These are phyloP conservation scores for Pachyramphus minor DNA, from an alignment of 2,113 vertebrate genomes.

Conservation along the genomic window DNA sequence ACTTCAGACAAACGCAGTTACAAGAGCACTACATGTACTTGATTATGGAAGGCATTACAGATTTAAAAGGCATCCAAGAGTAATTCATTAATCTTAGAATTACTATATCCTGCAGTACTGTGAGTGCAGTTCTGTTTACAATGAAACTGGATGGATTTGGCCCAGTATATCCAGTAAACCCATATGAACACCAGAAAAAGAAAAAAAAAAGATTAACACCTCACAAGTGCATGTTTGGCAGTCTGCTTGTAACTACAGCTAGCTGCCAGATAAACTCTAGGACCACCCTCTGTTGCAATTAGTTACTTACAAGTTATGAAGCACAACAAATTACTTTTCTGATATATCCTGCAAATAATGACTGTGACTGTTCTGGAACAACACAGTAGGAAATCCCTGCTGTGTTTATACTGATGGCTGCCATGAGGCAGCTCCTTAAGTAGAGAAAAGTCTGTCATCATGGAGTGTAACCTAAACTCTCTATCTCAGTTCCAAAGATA, in stretches of 20 bases:
- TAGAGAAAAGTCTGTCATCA: not conserved
- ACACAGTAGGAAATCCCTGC: not conserved
- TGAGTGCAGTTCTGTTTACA: not conserved
- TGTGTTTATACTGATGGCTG: not conserved
- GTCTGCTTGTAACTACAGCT: not conserved
- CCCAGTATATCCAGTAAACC: too few species aligned
- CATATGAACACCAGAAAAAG: not conserved
- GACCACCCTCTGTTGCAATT: not conserved
- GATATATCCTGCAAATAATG: not conserved
- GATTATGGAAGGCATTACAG: not conserved
- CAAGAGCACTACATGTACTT: not conserved
- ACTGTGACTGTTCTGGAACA: not conserved
- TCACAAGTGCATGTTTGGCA: rapidly evolving
- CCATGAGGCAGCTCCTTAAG: not conserved
- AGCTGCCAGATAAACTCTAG: not conserved
- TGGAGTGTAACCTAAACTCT: not conserved
- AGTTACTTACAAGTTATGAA: not conserved
- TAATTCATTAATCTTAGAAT: not conserved
- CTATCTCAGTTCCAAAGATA: not conserved
- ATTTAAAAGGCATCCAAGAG: not conserved
- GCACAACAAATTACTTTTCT: not conserved
- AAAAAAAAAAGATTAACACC: too few species aligned
- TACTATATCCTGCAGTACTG: not conserved
- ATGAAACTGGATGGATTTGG: not conserved
- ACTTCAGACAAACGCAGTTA: not conserved